phyloP scores from a whole-genome alignment of 2,888 invertebrate genomes.

The Drepanosiphum platanoidis region DNA sequence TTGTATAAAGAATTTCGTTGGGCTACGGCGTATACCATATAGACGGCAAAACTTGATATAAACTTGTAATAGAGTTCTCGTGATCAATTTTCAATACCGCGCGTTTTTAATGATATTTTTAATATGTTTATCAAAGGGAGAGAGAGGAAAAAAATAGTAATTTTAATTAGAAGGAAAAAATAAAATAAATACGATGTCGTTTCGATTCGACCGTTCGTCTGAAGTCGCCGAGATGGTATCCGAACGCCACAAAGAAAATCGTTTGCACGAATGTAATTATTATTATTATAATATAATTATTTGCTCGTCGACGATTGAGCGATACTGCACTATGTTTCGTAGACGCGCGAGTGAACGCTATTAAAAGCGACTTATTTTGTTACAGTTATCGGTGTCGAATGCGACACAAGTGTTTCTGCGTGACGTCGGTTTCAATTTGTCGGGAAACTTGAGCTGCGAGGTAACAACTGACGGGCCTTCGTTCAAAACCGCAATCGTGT shows the following conservation, averaged over 20 bases:
- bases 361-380: slow-evolving; percentile 65
- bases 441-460: slow-evolving; percentile 66
- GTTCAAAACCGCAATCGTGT: slow-evolving; percentile 65
- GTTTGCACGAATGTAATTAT: background rate
- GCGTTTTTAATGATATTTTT: background rate
- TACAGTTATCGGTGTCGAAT: slow-evolving; percentile 73
- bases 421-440: slow-evolving; percentile 66
- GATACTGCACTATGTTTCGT: too few species aligned
- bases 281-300: background rate
- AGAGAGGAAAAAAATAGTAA: background rate
- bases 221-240: too few species aligned
- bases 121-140: background rate
- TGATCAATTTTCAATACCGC: slow-evolving; percentile 1
- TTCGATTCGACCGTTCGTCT: background rate
- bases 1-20: slow-evolving; percentile 19
- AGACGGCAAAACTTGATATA: slow-evolving; percentile 20
- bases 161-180: background rate
- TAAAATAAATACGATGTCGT: background rate
- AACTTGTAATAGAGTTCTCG: slow-evolving; percentile 8
- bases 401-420: slow-evolving; percentile 66
- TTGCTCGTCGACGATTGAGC: too few species aligned
- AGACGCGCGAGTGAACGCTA: background rate
- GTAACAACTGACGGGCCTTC: slow-evolving; percentile 66
- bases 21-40: slow-evolving; percentile 20
- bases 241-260: background rate